Base-by-base conservation (phyloP, 2,113 vertebrate species). In the Microcebus tavaratra region DNA sequence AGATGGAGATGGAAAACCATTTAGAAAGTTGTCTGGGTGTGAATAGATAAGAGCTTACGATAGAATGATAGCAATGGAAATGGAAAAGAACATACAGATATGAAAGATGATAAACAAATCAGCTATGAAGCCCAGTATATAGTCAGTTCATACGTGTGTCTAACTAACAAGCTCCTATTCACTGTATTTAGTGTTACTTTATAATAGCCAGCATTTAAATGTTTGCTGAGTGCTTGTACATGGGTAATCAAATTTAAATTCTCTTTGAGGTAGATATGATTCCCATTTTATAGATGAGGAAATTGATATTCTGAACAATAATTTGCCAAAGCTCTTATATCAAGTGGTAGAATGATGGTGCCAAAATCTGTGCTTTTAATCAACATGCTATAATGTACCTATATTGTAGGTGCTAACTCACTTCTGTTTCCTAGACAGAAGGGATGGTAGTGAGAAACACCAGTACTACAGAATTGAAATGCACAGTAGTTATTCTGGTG, bases 141-240 rank as follows among this genome's bases (percentile, higher is more conserved):
- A 75, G 17, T 82, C 36, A 92, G 2, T 73, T 88, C 42, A 67
- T 79, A 9, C 39, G 83, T 27, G 23, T 84, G 39, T 90, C 53
- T 70, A 29, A 36, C 29, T 86, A 92, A 61, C 34, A 89, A 92
- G 18, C 48, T 36, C 29, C 76, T 94, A 25, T 90, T 92, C 53
- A 34, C 14, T 85, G 48, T 31, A 11, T 78, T 94, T 94, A 86
- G 61, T 83, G 34, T 90, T 87, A 95, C 59, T 29, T 95, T 75
- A 25, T 94, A 55, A 63, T 88, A 86, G 39, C 15, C 50, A 94
- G 65, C 27, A 45, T 84, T 84, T 79, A 73, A 85, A 34, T 70
- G 42, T 94, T 90, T 92, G 65, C 29, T 57, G 31, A 90, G 27
- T 93, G 31, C 12, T 85, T 86, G 36, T 0, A 34, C 29, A 7